Evolutionary conservation across 2,113 vertebrate species (phyloP).

Genomic region (Peromyscus polionotus): DNA sequence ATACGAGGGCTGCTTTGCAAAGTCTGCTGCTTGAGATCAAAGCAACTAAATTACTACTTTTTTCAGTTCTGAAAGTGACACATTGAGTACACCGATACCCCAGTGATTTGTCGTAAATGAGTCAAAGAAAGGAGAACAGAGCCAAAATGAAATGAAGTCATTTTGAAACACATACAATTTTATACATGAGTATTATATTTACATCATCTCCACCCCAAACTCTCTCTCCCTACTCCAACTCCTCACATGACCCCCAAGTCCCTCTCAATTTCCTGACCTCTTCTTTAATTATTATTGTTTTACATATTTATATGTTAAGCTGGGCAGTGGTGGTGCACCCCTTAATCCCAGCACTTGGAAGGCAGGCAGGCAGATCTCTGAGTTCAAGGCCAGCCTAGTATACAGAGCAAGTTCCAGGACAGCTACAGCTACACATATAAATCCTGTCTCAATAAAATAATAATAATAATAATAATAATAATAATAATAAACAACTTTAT

Average conservation of each 20-base stretch:
- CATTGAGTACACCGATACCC: background rate
- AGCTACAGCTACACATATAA: background rate
- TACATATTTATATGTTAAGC: background rate
- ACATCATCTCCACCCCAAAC: background rate
- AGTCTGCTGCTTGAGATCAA: background rate
- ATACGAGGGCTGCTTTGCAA: background rate
- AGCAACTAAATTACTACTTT: background rate
- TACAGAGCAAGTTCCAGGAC: background rate
- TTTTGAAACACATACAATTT: background rate
- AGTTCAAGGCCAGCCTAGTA: background rate
- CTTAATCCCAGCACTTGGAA: background rate
- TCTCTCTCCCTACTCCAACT: background rate
- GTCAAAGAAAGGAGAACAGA: conserved; percentile 49
- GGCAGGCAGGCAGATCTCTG: background rate
- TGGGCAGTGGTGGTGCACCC: background rate
- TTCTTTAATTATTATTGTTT: background rate
- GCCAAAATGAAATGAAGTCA: background rate
- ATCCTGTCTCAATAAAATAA: background rate
- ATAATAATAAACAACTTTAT: background rate
- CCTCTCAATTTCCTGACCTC: background rate
- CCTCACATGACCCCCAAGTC: background rate
- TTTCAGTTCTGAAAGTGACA: conserved; percentile 4
- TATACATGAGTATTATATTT: background rate
- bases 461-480: too few relatives aligned
- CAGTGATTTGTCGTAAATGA: background rate